Evolutionary conservation across 35 echinoderm and acorn worm species (phyloP).

Genomic region (Amphiura filiformis): DNA sequence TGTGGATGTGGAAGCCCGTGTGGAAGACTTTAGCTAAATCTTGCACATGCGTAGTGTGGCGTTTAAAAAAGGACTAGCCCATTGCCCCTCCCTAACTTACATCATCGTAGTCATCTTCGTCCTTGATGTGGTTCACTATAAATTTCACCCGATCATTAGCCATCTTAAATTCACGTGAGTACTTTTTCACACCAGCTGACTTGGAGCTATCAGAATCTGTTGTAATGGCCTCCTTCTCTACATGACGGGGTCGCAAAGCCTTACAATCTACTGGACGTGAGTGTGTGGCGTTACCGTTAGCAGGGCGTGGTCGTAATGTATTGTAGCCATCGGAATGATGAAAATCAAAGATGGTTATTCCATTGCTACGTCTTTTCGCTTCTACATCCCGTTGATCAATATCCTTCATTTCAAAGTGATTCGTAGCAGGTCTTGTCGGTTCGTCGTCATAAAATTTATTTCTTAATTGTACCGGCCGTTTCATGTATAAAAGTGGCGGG

Average conservation of each 20-base stretch:
- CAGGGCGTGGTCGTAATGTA: not conserved
- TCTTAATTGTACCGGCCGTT: not conserved
- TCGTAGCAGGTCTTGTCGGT: not conserved
- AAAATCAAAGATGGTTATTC: not conserved
- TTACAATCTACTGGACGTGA: no score
- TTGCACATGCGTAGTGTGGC: no score
- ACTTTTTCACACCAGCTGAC: not conserved
- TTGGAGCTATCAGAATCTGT: no score
- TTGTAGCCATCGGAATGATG: not conserved
- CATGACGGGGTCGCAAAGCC: no score
- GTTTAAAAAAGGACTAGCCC: no score
- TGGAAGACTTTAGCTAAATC: no score
- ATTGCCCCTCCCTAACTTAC: no score
- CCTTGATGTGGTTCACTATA: not conserved
- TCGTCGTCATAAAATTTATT: not conserved
- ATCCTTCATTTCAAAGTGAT: not conserved
- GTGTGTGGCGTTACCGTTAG: no score
- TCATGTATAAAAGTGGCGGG: constrained; percentile 28
- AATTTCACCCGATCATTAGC: not conserved
- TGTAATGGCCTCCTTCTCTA: no score
- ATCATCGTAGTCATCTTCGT: not conserved
- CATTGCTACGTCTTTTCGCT: not conserved
- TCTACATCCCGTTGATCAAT: not conserved
- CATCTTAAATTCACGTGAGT: not conserved
- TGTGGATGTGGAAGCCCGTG: no score